A percentile compares a stretch with the other conserved stretches of the same genome.
phyloP scores from a whole-genome alignment of 2,888 invertebrate genomes.

The Drosophila austrosaltans region DNA sequence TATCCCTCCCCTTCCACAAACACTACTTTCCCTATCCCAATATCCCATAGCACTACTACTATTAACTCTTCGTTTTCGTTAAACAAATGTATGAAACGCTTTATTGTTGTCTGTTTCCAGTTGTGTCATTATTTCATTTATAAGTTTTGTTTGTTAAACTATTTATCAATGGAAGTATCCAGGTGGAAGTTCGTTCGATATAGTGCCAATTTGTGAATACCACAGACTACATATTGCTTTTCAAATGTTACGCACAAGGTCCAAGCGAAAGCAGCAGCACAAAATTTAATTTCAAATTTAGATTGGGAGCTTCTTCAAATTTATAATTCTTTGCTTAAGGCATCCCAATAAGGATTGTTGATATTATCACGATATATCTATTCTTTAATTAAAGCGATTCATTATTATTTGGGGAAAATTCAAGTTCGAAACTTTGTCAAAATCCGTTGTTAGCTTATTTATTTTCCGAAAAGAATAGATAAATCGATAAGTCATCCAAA shows the following conservation, averaged over 20 bases:
- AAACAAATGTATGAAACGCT: conserved; percentile 45
- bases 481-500: no score
- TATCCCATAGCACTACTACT: conserved; percentile 1
- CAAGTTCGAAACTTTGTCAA: not conserved
- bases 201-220: conserved; percentile 50
- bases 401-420: not conserved
- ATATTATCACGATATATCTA: not conserved
- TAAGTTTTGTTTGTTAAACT: conserved; percentile 42
- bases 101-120: conserved; percentile 71
- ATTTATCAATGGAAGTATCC: conserved; percentile 23
- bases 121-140: conserved; percentile 55
- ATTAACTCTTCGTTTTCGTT: conserved; percentile 49
- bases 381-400: not conserved
- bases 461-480: no score
- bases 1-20: not conserved
- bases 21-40: not conserved
- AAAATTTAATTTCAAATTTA: not conserved
- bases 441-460: not conserved
- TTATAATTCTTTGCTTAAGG: not conserved
- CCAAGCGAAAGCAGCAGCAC: not conserved
- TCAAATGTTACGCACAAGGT: conserved; percentile 7
- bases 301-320: not conserved
- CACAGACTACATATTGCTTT: conserved; percentile 23
- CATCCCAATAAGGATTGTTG: not conserved
- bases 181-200: not conserved